Conservation (phyloP, 1,140 invertebrate species). For the Galleria mellonella region DNA sequence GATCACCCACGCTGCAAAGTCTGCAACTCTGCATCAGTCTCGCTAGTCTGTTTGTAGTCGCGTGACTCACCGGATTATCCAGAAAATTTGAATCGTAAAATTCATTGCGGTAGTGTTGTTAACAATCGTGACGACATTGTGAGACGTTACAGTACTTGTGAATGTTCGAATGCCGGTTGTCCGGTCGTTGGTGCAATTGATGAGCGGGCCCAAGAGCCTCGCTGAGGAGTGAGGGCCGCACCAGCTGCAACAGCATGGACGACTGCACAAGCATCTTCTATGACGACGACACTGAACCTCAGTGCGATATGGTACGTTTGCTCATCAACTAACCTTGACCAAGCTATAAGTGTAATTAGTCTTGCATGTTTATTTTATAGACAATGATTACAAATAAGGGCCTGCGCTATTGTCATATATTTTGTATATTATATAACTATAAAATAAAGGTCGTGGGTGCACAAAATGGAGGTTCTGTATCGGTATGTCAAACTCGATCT, state of each 20-base stretch:
- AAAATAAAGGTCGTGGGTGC: conserved; percentile 19
- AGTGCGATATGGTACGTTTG: conserved; percentile 64
- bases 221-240: conserved; percentile 41
- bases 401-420: conserved; percentile 6
- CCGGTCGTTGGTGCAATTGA: conserved; percentile 37
- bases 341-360: neutral
- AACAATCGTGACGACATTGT: conserved; percentile 19
- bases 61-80: conserved; percentile 65
- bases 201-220: conserved; percentile 38
- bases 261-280: conserved; percentile 61
- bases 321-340: conserved; percentile 13
- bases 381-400: conserved; percentile 1
- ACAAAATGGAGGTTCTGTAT: conserved; percentile 42
- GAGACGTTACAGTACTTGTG: conserved; percentile 30
- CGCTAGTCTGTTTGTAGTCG: conserved; percentile 28
- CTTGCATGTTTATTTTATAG: neutral
- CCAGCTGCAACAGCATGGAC: conserved; percentile 55
- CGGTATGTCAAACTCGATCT: neutral
- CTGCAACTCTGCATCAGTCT: conserved; percentile 11
- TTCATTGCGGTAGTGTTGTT: conserved; percentile 31
- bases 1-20: conserved; percentile 40
- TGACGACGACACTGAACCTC: conserved; percentile 65
- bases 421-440: conserved; percentile 31
- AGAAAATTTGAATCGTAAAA: conserved; percentile 36
- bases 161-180: conserved; percentile 49